Evolutionary conservation across 2,113 vertebrate species (phyloP).

Genomic region (Ranitomeya variabilis): DNA sequence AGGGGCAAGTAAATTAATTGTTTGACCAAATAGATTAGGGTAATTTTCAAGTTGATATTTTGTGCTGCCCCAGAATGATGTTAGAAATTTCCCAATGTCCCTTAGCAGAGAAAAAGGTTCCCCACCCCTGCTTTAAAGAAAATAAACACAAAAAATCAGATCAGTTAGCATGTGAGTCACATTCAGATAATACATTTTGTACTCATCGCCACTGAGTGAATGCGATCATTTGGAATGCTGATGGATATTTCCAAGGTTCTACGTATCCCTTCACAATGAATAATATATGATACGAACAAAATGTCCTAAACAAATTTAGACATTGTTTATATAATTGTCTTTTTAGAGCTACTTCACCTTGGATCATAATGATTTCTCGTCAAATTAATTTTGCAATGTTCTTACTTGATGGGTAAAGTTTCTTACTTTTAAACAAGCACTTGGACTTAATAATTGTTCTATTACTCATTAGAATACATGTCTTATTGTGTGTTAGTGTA

Average conservation of each 20-base stretch:
- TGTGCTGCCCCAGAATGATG: too few species aligned
- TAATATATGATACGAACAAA: conserved; percentile 2
- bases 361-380: not conserved
- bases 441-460: not conserved
- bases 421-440: not conserved
- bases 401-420: not conserved
- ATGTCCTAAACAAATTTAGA: not conserved
- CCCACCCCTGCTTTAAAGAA: not conserved
- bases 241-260: not conserved
- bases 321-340: not conserved
- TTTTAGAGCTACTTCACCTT: not conserved
- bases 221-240: conserved; percentile 32
- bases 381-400: not conserved
- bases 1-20: too few species aligned
- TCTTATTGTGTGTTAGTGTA: not conserved
- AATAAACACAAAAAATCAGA: not conserved
- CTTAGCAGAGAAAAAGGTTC: too few species aligned
- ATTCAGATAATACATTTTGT: conserved; percentile 34
- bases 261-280: not conserved
- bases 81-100: too few species aligned
- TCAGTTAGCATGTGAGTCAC: conserved; percentile 28
- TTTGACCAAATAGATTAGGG: too few species aligned
- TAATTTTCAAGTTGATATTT: too few species aligned
- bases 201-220: conserved; percentile 8
- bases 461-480: not conserved